A percentile compares a stretch with the other conserved stretches of the same genome.
phyloP scores from a whole-genome alignment of 1,140 invertebrate species.

The Cataglyphis hispanica region DNA sequence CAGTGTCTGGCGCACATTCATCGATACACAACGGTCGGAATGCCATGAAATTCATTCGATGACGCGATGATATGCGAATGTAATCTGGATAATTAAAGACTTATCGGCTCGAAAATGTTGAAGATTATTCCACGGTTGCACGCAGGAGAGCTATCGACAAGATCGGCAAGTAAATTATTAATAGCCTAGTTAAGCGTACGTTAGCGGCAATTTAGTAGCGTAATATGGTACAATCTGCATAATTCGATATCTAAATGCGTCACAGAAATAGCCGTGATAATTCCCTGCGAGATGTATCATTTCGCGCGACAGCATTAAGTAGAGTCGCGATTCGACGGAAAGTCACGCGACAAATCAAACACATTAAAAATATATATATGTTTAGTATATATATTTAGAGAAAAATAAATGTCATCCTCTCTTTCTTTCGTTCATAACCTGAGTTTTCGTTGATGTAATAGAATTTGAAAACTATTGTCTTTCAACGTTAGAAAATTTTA shows the following conservation, averaged over 20 bases:
- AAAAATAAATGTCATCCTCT: background rate
- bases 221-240: constrained; percentile 28
- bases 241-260: constrained; percentile 46
- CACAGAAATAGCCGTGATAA: constrained; percentile 41
- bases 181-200: constrained; percentile 39
- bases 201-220: constrained; percentile 41
- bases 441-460: background rate
- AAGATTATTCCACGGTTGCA: background rate
- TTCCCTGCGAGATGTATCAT: background rate
- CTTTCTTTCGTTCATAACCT: background rate
- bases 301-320: constrained; percentile 9
- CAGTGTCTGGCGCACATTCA: background rate
- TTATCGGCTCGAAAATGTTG: background rate
- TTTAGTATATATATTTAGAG: background rate
- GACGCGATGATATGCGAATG: background rate
- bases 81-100: background rate
- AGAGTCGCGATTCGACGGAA: constrained; percentile 6
- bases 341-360: constrained; percentile 21
- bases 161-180: constrained; percentile 38
- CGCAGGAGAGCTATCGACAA: constrained; percentile 20
- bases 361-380: constrained; percentile 2
- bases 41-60: background rate
- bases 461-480: background rate
- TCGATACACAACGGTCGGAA: background rate
- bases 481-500: background rate